Percentiles rank a stretch among this genome's conserved stretches.
These are phyloP conservation scores for Cordylochernes scorpioides DNA, from an alignment of 2,888 invertebrate genomes.

Conservation along the genomic window DNA sequence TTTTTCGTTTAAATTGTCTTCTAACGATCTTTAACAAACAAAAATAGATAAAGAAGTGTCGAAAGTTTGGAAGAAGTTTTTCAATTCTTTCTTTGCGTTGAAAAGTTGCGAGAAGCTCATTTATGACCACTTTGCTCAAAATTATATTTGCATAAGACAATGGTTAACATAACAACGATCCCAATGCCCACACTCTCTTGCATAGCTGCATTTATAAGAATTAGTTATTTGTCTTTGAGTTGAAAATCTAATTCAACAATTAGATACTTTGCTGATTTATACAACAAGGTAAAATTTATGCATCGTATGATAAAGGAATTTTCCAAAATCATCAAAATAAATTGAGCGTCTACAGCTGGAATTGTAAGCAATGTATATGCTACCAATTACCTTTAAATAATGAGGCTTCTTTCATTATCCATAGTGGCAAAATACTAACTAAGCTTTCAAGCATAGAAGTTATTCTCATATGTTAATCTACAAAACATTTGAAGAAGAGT, in stretches of 20 bases:
- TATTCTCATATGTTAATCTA: no score
- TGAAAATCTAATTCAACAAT: constrained; percentile 72
- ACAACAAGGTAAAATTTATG: constrained; percentile 13
- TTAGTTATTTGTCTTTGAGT: constrained; percentile 85
- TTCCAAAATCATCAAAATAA: constrained; percentile 33
- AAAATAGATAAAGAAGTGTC: no score
- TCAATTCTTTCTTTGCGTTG: constrained; percentile 87
- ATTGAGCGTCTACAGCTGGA: constrained; percentile 69
- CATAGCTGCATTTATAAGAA: constrained; percentile 61
- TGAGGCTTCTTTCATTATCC: no score
- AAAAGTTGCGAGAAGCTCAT: constrained; percentile 71
- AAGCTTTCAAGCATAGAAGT: no score
- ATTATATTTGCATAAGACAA: constrained; percentile 56
- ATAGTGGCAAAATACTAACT: no score
- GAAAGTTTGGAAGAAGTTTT: constrained; percentile 69
- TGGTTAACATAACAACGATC: constrained; percentile 77
- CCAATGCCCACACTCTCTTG: constrained; percentile 76
- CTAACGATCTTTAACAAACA: no score
- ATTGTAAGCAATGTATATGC: constrained; percentile 66
- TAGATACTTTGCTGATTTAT: constrained; percentile 46
- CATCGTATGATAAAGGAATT: no score
- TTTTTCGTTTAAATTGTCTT: no score
- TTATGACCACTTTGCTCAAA: constrained; percentile 84
- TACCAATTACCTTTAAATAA: constrained; percentile 67
- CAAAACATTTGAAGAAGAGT: no score